These are phyloP conservation scores for Speoplatyrhinus poulsoni DNA, from an alignment of 2,113 vertebrate genomes.

Conservation along the genomic window DNA sequence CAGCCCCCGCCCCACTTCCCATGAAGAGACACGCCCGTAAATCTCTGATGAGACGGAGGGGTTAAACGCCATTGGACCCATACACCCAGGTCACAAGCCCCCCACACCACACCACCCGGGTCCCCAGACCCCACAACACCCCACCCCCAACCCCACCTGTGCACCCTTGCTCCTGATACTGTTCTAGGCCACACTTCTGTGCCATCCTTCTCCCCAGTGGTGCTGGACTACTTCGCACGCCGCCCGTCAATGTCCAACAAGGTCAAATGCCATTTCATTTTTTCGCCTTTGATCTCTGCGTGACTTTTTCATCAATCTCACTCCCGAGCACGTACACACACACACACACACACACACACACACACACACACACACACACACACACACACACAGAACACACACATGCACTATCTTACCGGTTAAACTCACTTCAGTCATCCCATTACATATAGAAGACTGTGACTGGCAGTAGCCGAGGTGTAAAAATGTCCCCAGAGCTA, in stretches of 20 bases:
- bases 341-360: neutral
- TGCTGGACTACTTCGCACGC: conserved; percentile 57
- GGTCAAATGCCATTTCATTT: conserved; percentile 73
- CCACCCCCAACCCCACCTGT: neutral
- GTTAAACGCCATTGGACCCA: conserved; percentile 22
- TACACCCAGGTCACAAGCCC: no score
- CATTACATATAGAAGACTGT: conserved; percentile 19
- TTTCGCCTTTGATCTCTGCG: conserved; percentile 62
- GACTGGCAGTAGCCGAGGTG: conserved; percentile 4
- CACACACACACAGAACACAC: neutral
- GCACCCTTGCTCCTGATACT: no score
- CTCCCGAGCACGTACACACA: conserved; percentile 5
- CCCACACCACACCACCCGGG: no score
- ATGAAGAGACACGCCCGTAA: conserved; percentile 10
- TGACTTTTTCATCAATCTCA: conserved; percentile 59
- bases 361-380: neutral
- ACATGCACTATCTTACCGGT: conserved; percentile 5
- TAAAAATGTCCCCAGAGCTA: conserved; percentile 27
- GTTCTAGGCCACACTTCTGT: conserved; percentile 26
- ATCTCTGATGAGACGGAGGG: conserved; percentile 33
- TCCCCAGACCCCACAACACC: neutral
- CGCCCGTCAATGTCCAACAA: conserved; percentile 45
- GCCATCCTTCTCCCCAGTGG: conserved; percentile 34
- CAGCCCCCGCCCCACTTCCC: neutral
- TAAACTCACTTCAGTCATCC: conserved; percentile 18